phyloP scores from a whole-genome alignment of 2,888 invertebrate genomes.

The Ganaspis brasiliensis region DNA sequence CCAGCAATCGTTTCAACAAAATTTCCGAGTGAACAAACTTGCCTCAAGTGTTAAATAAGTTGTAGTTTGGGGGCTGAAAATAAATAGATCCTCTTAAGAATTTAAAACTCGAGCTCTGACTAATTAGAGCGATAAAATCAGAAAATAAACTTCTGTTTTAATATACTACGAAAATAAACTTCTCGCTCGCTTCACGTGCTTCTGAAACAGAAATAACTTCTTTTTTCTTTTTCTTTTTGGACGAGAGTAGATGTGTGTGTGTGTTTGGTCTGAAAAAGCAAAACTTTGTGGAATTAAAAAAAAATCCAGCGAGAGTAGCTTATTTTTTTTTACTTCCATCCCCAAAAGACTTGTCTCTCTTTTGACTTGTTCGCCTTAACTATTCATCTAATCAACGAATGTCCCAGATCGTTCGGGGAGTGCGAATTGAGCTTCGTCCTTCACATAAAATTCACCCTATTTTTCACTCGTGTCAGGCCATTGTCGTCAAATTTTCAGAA shows the following conservation, averaged over 20 bases:
- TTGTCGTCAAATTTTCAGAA: not conserved
- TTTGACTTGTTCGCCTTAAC: not conserved
- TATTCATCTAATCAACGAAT: constrained; percentile 33
- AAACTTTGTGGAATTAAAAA: constrained; percentile 13
- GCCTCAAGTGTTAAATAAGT: not conserved
- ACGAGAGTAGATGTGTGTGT: not conserved
- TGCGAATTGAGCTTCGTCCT: constrained; percentile 30
- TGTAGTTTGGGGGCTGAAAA: not conserved
- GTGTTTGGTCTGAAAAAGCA: not conserved
- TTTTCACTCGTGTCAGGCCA: constrained; percentile 6
- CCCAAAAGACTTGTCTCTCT: not conserved
- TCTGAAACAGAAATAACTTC: constrained; percentile 1
- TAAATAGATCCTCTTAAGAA: not conserved
- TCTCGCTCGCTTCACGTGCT: not conserved
- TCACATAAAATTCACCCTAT: constrained; percentile 28
- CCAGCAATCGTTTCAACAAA: not conserved
- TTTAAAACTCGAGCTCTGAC: not conserved
- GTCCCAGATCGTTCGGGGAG: constrained; percentile 11
- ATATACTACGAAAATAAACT: constrained; percentile 34
- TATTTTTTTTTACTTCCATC: constrained; percentile 7
- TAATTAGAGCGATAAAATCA: constrained; percentile 15
- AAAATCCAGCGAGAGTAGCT: not conserved
- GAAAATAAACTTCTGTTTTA: constrained; percentile 19
- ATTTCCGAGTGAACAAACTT: not conserved
- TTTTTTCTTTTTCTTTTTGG: not conserved